Evolutionary conservation across 2,797 vertebrate genomes (phyloP).

Genomic region (Rhinoraja longicauda): DNA sequence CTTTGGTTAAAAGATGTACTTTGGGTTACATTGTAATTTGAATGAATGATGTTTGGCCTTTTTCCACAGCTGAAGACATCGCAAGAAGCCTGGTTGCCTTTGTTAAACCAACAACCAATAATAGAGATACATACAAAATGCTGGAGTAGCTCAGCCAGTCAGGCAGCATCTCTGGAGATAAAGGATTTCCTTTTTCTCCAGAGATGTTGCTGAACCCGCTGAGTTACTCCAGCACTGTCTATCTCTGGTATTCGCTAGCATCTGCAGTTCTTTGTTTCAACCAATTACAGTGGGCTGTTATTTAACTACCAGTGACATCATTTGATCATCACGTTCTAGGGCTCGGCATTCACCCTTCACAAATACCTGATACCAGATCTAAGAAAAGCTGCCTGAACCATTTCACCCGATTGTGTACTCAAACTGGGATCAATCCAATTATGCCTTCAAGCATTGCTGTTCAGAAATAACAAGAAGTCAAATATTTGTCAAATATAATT

Average conservation of each 20-base stretch:
- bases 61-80: not conserved
- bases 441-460: not conserved
- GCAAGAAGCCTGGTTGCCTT: not conserved
- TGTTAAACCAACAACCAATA: not conserved
- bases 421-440: too few species aligned
- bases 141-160: too few species aligned
- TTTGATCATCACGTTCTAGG: not conserved
- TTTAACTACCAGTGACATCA: not conserved
- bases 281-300: not conserved
- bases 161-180: too few species aligned
- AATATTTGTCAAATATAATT: not conserved
- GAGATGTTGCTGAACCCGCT: too few species aligned
- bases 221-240: too few species aligned
- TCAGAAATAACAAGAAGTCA: not conserved
- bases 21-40: not conserved
- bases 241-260: too few species aligned
- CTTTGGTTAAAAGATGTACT: not conserved
- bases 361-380: not conserved
- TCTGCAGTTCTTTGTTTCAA: too few species aligned
- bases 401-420: not conserved
- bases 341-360: not conserved
- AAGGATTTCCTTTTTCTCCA: too few species aligned
- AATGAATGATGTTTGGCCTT: not conserved
- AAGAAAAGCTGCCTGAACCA: not conserved
- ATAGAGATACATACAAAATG: too few species aligned